Evolutionary conservation across 1,140 invertebrate genomes (phyloP).

Genomic region (Pseudomyrmex gracilis): DNA sequence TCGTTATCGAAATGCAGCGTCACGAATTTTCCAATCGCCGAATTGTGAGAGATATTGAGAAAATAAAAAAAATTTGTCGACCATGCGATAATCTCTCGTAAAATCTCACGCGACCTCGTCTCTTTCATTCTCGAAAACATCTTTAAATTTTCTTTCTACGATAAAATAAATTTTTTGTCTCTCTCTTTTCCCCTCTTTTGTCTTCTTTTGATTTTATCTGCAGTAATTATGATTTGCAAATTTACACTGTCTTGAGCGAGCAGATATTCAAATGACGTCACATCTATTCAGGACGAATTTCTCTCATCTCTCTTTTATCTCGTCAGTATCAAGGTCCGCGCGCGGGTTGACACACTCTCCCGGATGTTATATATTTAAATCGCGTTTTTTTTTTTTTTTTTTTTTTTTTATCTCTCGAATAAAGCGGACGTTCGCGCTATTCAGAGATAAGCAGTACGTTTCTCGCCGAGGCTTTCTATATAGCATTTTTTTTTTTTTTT

Average conservation of each 20-base stretch:
- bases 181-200: background rate
- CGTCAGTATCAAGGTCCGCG: background rate
- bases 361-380: conserved; percentile 11
- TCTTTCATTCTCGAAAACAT: too few relatives aligned
- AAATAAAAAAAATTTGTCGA: background rate
- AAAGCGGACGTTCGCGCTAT: background rate
- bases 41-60: background rate
- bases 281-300: conserved; percentile 5
- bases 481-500: too few relatives aligned
- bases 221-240: background rate
- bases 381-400: background rate
- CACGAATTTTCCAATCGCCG: background rate
- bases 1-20: background rate
- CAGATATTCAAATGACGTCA: conserved; percentile 3
- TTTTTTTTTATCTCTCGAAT: background rate
- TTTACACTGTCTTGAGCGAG: background rate
- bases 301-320: conserved; percentile 8
- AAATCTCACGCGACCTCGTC: too few relatives aligned
- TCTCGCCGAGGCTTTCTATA: background rate
- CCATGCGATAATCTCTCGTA: background rate
- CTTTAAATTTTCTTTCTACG: background rate
- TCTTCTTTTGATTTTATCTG: too few relatives aligned
- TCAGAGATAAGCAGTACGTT: background rate
- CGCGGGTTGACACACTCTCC: background rate
- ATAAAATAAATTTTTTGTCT: too few relatives aligned